phyloP scores from a whole-genome alignment of 1,140 invertebrate genomes.

The Prorops nasuta region DNA sequence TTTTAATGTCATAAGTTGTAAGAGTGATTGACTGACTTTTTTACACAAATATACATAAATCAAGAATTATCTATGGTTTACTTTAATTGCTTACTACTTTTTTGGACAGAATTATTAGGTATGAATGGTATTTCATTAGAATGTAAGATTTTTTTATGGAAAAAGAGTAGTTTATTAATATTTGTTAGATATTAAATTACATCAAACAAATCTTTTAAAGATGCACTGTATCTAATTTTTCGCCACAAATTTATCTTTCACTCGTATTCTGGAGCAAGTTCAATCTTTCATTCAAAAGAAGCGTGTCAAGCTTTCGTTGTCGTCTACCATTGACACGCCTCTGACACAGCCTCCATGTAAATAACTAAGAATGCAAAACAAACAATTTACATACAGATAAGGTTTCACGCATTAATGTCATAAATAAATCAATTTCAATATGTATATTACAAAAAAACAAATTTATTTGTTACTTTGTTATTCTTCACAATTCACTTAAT shows the following conservation, averaged over 20 bases:
- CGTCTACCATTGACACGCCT: conserved; percentile 13
- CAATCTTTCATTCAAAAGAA: conserved; percentile 2
- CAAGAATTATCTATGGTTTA: not conserved
- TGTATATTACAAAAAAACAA: not conserved
- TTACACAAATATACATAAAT: not conserved
- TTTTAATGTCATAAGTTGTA: too few relatives aligned
- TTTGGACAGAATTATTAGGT: not conserved
- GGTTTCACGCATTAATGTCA: conserved; percentile 2
- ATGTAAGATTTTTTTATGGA: not conserved
- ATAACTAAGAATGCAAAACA: conserved; percentile 20
- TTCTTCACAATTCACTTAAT: not conserved
- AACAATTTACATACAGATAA: conserved; percentile 6
- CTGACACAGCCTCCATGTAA: conserved; percentile 19
- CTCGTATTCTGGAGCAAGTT: not conserved
- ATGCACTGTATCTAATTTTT: conserved; percentile 4
- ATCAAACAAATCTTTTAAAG: conserved; percentile 9
- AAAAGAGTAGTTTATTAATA: conserved; percentile 29
- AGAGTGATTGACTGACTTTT: too few relatives aligned
- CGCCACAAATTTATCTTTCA: conserved; percentile 4
- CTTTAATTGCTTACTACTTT: not conserved
- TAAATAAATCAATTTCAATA: too few relatives aligned
- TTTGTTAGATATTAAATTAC: conserved; percentile 23
- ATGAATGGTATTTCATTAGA: not conserved
- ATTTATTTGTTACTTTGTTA: too few relatives aligned
- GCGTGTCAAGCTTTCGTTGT: conserved; percentile 1